Evolutionary conservation across 2,797 vertebrate species (phyloP).

Genomic region (Pangasius larnaudii): DNA sequence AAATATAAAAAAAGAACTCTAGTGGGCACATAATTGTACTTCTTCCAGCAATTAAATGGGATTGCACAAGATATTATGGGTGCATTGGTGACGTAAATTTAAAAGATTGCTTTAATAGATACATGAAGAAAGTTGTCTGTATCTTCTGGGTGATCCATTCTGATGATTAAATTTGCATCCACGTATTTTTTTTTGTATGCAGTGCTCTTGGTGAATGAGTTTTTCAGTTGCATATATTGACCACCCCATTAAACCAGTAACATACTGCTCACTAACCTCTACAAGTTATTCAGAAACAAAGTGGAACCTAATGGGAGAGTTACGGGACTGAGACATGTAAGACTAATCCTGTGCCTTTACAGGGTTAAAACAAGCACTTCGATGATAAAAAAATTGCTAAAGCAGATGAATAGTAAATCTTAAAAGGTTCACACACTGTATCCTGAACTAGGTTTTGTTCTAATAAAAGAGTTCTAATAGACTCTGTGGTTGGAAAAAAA

Average conservation of each 20-base stretch:
- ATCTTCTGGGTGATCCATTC: neutral
- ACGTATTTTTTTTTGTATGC: neutral
- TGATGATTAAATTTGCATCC: neutral
- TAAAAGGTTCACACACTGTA: neutral
- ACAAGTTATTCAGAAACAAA: neutral
- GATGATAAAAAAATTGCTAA: neutral
- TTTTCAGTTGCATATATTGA: neutral
- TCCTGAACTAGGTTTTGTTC: neutral
- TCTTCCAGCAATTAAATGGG: neutral
- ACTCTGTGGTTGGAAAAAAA: neutral
- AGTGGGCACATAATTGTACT: neutral
- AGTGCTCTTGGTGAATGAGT: neutral
- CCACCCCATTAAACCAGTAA: neutral
- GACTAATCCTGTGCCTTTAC: neutral
- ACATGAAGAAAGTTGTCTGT: neutral
- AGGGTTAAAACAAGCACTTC: neutral
- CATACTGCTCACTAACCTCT: neutral
- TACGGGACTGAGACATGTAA: neutral
- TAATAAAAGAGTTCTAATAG: neutral
- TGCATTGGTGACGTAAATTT: neutral
- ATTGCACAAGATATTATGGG: neutral
- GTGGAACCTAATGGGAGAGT: neutral
- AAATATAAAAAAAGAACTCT: neutral
- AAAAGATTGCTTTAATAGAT: neutral
- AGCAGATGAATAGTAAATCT: neutral